Evolutionary conservation across 64 coral and sea anemone genomes (phyloP), one percentile per base, ranked within the genome.

Genomic region (Montipora sp.): DNA sequence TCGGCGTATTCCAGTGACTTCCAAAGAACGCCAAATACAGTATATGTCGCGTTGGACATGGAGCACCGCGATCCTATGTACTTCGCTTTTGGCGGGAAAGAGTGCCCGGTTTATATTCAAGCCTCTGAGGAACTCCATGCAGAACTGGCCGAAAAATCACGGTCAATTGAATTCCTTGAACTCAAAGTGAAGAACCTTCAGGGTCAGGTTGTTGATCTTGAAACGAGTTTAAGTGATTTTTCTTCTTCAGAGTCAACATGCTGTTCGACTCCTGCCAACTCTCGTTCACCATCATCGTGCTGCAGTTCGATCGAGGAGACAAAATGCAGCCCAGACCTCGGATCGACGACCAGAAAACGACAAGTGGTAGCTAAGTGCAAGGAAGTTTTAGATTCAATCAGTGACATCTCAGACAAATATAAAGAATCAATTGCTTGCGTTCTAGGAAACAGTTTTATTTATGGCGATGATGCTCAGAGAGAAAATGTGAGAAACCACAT

Each of bases 311-410:
- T 89, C 15, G 75, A 89, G 51, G 51, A 55, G 51, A 55, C 51
- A 55, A 55, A 55, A 55, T 55, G 51, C 51, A 55, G 51, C 51
- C 8, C 75, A 2, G 27, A 67, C 10, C 16, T 89, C 14, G 50
- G 87, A 46, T 46, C 75, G 3, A 61, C 36, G 27, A 88, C 48
- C 11, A 89, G 45, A 19, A 89, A 89, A 78, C n/a, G 75, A 60
- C 12, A 66, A 61, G 10, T 67, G 67, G 44, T 20, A 48, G 8
- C 51, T 9, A 47, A 80, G 14, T 69, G 88, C 19, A 90, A 27
- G 23, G 9, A 79, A 51, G 48, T 67, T 19, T 0, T 51, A 11
- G 47, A 19, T 79, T 10, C 9, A 19, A 15, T 90, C n/a, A 48
- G 49, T 5, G 88, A 80, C n/a, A n/a, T 90, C 0, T 80, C 53